Conservation (phyloP, 2,888 invertebrate genomes). For the Dynastes hyllus region DNA sequence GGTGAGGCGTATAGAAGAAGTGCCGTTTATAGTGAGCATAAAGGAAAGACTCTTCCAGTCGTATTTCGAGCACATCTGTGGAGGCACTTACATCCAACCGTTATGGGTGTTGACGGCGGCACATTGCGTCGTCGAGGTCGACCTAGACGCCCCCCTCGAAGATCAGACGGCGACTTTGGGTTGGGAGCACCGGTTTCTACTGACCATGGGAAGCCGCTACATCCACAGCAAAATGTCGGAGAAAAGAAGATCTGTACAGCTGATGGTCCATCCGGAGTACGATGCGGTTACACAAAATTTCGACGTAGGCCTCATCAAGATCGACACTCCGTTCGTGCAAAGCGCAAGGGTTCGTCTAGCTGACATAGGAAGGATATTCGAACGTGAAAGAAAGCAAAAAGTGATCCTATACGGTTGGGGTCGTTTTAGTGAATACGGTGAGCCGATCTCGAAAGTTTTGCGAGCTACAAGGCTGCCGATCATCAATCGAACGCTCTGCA, state of each 20-base stretch:
- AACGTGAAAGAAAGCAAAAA: too few relatives aligned
- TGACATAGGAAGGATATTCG: too few relatives aligned
- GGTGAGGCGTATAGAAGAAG: not conserved
- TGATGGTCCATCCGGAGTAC: not conserved
- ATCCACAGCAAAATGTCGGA: not conserved
- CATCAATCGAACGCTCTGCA: not conserved
- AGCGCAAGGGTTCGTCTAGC: too few relatives aligned
- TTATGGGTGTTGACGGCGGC: conserved; percentile 7
- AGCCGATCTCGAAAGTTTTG: not conserved
- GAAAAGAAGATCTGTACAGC: not conserved
- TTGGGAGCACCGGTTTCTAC: not conserved
- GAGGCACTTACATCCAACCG: not conserved
- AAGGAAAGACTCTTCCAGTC: not conserved
- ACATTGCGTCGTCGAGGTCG: not conserved
- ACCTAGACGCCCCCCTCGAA: not conserved
- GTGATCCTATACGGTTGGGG: conserved; percentile 5
- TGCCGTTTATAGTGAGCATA: conserved; percentile 2
- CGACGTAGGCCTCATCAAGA: conserved; percentile 3
- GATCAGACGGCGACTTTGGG: not conserved
- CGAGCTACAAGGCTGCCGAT: not conserved
- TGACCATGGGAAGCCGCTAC: not conserved
- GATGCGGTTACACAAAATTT: conserved; percentile 12
- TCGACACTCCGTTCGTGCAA: not conserved
- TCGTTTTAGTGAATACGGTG: not conserved
- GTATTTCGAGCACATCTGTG: too few relatives aligned